Percentiles rank a stretch among this genome's conserved stretches.
Evolutionary conservation across 2,113 vertebrate genomes (phyloP).

Genomic region (Laterallus jamaicensis): DNA sequence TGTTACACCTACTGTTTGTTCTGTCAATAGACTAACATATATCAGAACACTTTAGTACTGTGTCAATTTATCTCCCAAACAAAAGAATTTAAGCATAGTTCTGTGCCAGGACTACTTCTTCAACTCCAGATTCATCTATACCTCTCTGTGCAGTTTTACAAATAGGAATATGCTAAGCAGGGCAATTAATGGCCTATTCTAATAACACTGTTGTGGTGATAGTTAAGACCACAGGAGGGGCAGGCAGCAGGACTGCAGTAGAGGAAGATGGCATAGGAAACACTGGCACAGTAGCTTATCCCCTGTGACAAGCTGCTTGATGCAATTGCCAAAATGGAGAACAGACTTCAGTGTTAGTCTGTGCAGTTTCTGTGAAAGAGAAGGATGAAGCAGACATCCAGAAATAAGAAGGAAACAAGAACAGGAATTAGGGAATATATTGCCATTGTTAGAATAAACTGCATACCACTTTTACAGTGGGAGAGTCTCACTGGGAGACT

Average conservation of each 20-base stretch:
- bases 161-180: not conserved
- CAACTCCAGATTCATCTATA: not conserved
- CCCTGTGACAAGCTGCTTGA: not conserved
- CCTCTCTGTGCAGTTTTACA: not conserved
- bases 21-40: slow-evolving; percentile 33
- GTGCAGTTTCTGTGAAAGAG: not conserved
- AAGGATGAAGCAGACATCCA: not conserved
- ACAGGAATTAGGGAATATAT: not conserved
- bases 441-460: not conserved
- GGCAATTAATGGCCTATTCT: not conserved
- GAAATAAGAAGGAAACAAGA: not conserved
- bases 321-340: not conserved
- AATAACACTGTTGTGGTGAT: not conserved
- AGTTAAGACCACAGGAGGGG: not conserved
- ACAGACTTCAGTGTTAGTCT: not conserved
- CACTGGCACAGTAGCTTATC: not conserved
- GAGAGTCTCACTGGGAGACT: not conserved
- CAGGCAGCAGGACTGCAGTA: not conserved
- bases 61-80: not conserved
- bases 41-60: not conserved
- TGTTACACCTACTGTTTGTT: slow-evolving; percentile 14
- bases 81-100: not conserved
- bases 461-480: not conserved
- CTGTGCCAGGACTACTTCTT: not conserved
- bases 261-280: not conserved